phyloP scores from a whole-genome alignment of 2,888 invertebrate species.

The Portevinia maculata region DNA sequence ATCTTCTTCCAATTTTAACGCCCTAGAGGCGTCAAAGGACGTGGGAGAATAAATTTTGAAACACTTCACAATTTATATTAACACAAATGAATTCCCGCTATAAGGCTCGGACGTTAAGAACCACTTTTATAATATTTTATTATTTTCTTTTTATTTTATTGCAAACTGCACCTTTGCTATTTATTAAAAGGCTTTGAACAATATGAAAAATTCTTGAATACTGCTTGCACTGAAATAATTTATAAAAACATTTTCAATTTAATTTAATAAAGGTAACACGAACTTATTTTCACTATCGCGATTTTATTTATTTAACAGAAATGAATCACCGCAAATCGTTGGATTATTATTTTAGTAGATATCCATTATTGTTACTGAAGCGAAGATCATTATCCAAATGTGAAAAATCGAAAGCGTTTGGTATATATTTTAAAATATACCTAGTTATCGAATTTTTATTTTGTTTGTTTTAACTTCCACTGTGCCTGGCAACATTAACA shows the following conservation, averaged over 20 bases:
- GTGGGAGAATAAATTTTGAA: conserved; percentile 84
- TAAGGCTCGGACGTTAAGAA: conserved; percentile 14
- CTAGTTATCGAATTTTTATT: conserved; percentile 30
- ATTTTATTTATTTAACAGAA: conserved; percentile 13
- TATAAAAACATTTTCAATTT: conserved; percentile 22
- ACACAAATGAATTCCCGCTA: conserved; percentile 59
- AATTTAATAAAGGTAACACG: neutral
- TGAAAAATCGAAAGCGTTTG: conserved; percentile 51
- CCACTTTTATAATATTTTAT: conserved; percentile 7
- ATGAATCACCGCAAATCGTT: conserved; percentile 23
- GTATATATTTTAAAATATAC: conserved; percentile 43
- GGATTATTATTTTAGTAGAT: conserved; percentile 47
- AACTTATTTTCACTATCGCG: neutral
- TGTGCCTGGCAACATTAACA: conserved; percentile 66
- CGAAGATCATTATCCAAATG: conserved; percentile 66
- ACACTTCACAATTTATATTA: conserved; percentile 77
- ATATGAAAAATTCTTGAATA: conserved; percentile 37
- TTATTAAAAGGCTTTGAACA: conserved; percentile 18
- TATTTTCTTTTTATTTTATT: conserved; percentile 5
- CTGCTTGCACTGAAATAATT: conserved; percentile 36
- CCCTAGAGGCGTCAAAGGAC: conserved; percentile 84
- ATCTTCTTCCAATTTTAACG: conserved; percentile 88
- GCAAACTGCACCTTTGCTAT: conserved; percentile 30
- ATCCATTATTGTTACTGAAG: conserved; percentile 60
- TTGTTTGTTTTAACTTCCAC: conserved; percentile 57